Evolutionary conservation across 2,113 vertebrate species (phyloP), one percentile per base, ranked within the genome.

Genomic region (Promerops cafer): DNA sequence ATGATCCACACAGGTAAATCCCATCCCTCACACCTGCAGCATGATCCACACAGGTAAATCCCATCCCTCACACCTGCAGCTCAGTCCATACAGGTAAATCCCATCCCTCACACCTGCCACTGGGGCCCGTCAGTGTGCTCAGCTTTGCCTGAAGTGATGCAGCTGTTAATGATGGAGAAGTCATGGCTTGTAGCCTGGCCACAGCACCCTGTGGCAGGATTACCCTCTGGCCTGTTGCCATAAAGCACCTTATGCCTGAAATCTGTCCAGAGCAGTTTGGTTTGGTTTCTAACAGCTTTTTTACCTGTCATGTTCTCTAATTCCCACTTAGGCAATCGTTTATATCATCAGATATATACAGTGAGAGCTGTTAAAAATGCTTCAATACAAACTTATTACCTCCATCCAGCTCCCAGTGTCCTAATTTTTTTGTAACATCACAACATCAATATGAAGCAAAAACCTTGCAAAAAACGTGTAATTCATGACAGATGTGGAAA

Each of bases 241-340:
- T 45, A 52, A 85, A 72, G 37, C 26, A 72, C 70, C 18, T 83
- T 45, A 23, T 3, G 8, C 39, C 79, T 39, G 12, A 80, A 93
- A 68, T 83, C 40, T 68, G 30, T 54, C 61, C 75, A 93, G 6
- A 83, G 42, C 27, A 77, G 50, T 35, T 37, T 87, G 82, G 9
- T 88, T 90, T 83, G 40, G 37, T 44, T 87, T 83, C 37, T 79
- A 70, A 83, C 20, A 85, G 63, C 26, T 93, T 88, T 85, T 83
- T 39, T 83, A 90, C 42, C 59, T 69, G 39, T 30, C 40, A 11
- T 28, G 26, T 70, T 91, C 63, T 69, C 33, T 7, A 85, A 13
- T 59, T 76, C 50, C 35, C 54, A 79, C 28, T 0, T 1, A 89
- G 40, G 33, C 40, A 89, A 78, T 42, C 1, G 22, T 44, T 76